Conservation (phyloP, 1,140 invertebrate genomes). For the Trypoxylus dichotomus region DNA sequence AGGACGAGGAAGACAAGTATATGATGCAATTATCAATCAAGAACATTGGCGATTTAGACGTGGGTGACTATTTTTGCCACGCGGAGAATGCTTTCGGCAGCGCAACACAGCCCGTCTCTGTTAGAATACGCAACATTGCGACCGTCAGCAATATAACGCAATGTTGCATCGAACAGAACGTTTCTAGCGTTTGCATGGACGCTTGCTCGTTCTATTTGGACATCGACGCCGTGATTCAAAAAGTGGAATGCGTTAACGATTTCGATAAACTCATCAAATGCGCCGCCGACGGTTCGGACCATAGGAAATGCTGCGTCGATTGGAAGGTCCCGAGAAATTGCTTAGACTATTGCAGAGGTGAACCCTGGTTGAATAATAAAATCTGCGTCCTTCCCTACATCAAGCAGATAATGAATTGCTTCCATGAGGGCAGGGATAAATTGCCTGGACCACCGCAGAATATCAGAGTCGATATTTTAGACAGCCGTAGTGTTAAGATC, state of each 20-base stretch:
- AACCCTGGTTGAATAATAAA: conserved; percentile 63
- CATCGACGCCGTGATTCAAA: conserved; percentile 75
- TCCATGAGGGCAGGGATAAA: conserved; percentile 74
- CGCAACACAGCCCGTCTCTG: conserved; percentile 68
- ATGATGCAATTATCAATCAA: conserved; percentile 73
- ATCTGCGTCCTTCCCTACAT: conserved; percentile 73
- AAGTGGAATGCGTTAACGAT: conserved; percentile 74
- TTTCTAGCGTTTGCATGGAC: conserved; percentile 71
- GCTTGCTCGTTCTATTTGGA: conserved; percentile 80
- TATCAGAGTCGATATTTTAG: conserved; percentile 64
- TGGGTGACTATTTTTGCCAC: conserved; percentile 79
- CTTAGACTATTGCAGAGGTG: conserved; percentile 74
- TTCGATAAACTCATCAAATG: conserved; percentile 85
- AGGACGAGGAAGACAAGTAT: conserved; percentile 65
- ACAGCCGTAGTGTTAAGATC: conserved; percentile 62
- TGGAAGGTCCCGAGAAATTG: conserved; percentile 73
- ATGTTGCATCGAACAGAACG: conserved; percentile 76
- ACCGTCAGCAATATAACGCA: conserved; percentile 70
- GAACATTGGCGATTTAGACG: conserved; percentile 68
- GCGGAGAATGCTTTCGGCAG: conserved; percentile 79
- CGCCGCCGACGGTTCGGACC: conserved; percentile 78
- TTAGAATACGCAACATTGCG: conserved; percentile 65
- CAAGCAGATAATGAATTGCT: conserved; percentile 75
- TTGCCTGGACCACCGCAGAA: conserved; percentile 79
- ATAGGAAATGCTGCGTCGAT: conserved; percentile 75